Evolutionary conservation across 2,797 vertebrate species (phyloP).

Genomic region (Muraenolepis orangiensis): DNA sequence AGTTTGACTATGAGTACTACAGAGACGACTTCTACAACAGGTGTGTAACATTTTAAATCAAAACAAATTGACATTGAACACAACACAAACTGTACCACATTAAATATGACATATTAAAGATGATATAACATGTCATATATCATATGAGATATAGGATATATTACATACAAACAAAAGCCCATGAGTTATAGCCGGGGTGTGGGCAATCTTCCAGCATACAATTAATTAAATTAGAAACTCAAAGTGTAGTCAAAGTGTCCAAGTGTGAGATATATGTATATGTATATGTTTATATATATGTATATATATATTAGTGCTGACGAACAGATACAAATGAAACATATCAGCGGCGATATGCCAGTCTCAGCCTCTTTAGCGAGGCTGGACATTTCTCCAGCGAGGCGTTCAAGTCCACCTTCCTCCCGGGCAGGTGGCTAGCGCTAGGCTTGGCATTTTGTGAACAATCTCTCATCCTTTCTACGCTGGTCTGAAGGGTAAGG

Average conservation of each 20-base stretch:
- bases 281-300: no score
- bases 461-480: neutral
- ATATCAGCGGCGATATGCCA: no score
- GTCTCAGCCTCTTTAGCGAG: neutral
- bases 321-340: no score
- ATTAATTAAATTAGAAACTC: neutral
- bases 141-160: neutral
- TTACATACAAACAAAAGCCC: neutral
- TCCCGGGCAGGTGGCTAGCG: neutral
- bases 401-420: neutral
- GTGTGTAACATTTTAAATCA: constrained; percentile 73
- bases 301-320: neutral
- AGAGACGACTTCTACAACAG: constrained; percentile 98
- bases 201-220: neutral
- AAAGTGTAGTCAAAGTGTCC: neutral
- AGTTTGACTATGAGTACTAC: constrained; percentile 99
- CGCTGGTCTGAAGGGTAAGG: neutral
- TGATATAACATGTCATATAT: neutral
- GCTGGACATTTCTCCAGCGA: neutral
- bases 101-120: neutral
- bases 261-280: neutral
- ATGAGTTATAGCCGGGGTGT: neutral
- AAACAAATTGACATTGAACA: neutral
- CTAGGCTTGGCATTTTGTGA: neutral
- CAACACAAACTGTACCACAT: neutral